Evolutionary conservation across 2,113 vertebrate species (phyloP).

Genomic region (Noctilio leporinus): DNA sequence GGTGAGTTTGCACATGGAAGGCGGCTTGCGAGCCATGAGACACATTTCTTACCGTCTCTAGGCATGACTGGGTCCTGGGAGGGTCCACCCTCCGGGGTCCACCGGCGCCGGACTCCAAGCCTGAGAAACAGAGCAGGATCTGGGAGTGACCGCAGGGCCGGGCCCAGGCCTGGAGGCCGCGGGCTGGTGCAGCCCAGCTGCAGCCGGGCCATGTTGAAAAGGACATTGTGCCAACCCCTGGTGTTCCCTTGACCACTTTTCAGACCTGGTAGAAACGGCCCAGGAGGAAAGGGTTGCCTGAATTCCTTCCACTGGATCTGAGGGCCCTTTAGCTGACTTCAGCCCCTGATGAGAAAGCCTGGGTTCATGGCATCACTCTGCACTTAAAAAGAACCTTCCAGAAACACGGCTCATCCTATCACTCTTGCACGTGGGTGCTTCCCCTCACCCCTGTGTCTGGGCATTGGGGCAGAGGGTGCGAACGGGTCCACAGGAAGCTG

Average conservation of each 20-base stretch:
- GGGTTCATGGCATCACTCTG: rapidly evolving
- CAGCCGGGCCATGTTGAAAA: no score
- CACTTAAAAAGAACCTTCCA: not conserved
- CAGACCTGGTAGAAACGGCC: rapidly evolving
- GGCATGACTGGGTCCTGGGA: not conserved
- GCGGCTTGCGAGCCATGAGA: no score
- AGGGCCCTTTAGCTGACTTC: not conserved
- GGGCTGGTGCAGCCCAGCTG: not conserved
- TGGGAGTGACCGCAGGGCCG: not conserved
- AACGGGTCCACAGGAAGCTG: not conserved
- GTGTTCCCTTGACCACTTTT: rapidly evolving
- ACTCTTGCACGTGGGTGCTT: not conserved
- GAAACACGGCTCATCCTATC: not conserved
- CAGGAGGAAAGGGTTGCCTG: not conserved
- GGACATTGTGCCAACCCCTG: not conserved
- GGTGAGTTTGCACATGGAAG: not conserved
- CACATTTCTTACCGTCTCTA: not conserved
- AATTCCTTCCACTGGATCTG: rapidly evolving
- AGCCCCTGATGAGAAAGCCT: not conserved
- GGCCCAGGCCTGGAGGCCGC: not conserved
- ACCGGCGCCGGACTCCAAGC: not conserved
- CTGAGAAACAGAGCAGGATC: not conserved
- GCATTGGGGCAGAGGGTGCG: no score
- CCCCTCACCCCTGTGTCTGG: not conserved
- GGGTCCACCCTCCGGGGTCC: no score